Evolutionary conservation across 2,797 vertebrate species (phyloP).

Genomic region (Apodemus agrarius): DNA sequence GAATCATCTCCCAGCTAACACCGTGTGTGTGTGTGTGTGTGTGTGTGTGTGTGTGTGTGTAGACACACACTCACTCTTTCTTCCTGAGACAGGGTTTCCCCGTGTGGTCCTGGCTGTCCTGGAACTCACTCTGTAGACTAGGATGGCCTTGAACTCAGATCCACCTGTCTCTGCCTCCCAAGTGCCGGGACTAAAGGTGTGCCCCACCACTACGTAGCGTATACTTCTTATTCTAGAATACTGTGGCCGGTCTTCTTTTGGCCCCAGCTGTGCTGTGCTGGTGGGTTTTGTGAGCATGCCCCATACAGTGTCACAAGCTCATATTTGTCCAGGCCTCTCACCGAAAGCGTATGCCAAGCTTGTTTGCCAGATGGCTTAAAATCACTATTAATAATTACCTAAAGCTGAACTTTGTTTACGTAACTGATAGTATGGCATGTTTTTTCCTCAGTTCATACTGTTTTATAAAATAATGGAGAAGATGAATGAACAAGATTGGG

Average conservation of each 20-base stretch:
- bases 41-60: too few species aligned
- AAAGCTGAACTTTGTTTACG: not conserved
- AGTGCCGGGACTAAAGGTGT: not conserved
- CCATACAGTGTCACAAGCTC: not conserved
- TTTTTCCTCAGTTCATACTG: not conserved
- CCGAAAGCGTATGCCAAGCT: slow-evolving; percentile 32
- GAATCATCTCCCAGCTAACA: not conserved
- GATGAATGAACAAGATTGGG: not conserved
- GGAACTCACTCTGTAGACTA: not conserved
- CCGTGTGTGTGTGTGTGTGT: too few species aligned
- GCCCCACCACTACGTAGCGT: not conserved
- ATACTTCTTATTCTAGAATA: slow-evolving; percentile 5
- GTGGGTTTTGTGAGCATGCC: not conserved
- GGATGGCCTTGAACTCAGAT: not conserved
- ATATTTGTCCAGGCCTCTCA: not conserved
- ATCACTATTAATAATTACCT: slow-evolving; percentile 36
- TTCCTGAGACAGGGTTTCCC: not conserved
- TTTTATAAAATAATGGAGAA: not conserved
- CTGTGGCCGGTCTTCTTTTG: slow-evolving; percentile 42
- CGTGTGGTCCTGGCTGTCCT: not conserved
- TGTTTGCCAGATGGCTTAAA: slow-evolving; percentile 11
- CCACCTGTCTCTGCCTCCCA: not conserved
- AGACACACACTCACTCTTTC: not conserved
- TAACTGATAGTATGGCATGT: not conserved
- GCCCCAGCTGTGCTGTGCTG: not conserved